A percentile compares a stretch with the other conserved stretches of the same genome.
Evolutionary conservation across 1,140 invertebrate genomes (phyloP).

Genomic region (Zelostemma sp.): DNA sequence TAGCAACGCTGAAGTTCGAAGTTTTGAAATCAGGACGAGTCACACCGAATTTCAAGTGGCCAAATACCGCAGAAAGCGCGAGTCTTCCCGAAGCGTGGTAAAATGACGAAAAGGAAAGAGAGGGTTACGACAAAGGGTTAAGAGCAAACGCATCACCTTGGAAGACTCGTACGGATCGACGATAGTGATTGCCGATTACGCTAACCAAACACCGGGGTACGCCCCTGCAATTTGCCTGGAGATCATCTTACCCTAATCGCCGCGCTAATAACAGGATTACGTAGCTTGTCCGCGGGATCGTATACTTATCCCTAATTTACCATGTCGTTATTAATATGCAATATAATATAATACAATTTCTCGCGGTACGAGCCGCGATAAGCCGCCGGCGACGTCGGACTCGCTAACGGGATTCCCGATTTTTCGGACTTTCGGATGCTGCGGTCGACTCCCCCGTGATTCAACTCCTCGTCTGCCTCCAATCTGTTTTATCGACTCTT

Average conservation of each 20-base stretch:
- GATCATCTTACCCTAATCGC: slow-evolving; percentile 52
- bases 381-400: slow-evolving; percentile 28
- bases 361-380: slow-evolving; percentile 31
- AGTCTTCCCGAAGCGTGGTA: slow-evolving; percentile 29
- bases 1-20: no score
- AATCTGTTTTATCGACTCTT: no score
- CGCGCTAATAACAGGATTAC: slow-evolving; percentile 54
- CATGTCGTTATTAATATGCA: slow-evolving; percentile 56
- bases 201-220: slow-evolving; percentile 52
- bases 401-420: slow-evolving; percentile 17
- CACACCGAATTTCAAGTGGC: slow-evolving; percentile 23
- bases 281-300: slow-evolving; percentile 45
- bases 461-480: no score
- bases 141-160: slow-evolving; percentile 37
- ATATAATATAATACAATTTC: slow-evolving; percentile 52
- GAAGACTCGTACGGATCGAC: slow-evolving; percentile 39
- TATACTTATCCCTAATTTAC: slow-evolving; percentile 56
- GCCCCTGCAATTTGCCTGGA: slow-evolving; percentile 51
- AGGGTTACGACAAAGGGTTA: slow-evolving; percentile 29
- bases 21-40: slow-evolving; percentile 22
- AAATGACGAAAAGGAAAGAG: slow-evolving; percentile 14
- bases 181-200: slow-evolving; percentile 52
- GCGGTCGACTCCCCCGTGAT: no score
- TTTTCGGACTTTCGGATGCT: neutral
- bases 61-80: slow-evolving; percentile 11